A percentile compares a stretch with the other conserved stretches of the same genome.
Evolutionary conservation across 2,888 invertebrate species (phyloP).

Genomic region (Buathra laborator): DNA sequence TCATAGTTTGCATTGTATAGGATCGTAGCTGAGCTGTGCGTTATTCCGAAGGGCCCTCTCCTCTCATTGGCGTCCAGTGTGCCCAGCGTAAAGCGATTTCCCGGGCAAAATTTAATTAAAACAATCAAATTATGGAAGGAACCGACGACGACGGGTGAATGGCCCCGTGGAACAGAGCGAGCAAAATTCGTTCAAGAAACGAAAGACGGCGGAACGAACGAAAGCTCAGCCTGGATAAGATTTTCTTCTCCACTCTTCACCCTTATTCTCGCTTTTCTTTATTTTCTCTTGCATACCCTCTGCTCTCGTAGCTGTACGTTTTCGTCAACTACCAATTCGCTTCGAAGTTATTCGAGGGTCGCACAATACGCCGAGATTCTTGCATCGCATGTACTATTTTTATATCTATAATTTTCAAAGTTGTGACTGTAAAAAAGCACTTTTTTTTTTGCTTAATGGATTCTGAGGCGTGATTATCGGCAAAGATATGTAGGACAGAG

Average conservation of each 20-base stretch:
- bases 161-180: constrained; percentile 76
- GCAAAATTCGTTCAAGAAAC: constrained; percentile 49
- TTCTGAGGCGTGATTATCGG: no score
- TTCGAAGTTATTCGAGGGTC: no score
- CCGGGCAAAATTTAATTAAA: constrained; percentile 85
- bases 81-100: constrained; percentile 84
- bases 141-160: constrained; percentile 80
- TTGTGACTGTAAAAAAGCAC: no score
- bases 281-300: constrained; percentile 52
- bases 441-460: no score
- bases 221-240: constrained; percentile 79
- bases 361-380: no score
- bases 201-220: constrained; percentile 52
- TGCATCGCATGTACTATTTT: no score
- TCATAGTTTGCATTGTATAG: constrained; percentile 83
- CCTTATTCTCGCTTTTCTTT: constrained; percentile 77
- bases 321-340: not conserved
- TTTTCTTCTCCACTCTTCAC: constrained; percentile 77
- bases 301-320: not conserved
- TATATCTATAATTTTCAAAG: no score
- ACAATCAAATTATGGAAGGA: constrained; percentile 85
- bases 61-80: constrained; percentile 61
- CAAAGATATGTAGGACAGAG: no score
- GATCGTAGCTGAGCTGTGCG: constrained; percentile 34
- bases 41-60: constrained; percentile 61